Percentiles rank a stretch among this genome's conserved stretches.
phyloP scores from a whole-genome alignment of 1,140 invertebrate species.

The Anoplophora glabripennis region DNA sequence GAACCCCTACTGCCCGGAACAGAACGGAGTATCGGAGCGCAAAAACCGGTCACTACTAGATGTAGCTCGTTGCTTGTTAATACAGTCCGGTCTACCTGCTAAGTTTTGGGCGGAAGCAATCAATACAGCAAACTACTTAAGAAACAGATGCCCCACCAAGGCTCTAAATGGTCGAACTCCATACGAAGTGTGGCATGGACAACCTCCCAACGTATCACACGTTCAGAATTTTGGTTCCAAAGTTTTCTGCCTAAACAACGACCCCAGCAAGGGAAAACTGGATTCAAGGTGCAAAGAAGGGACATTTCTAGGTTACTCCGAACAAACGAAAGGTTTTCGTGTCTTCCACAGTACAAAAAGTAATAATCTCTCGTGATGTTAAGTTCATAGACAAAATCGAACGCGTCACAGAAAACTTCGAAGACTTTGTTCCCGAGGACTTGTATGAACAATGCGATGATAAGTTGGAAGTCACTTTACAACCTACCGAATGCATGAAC shows the following conservation, averaged over 20 bases:
- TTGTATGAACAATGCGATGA: neutral
- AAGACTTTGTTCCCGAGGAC: neutral
- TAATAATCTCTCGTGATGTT: too few species aligned
- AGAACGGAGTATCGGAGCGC: neutral
- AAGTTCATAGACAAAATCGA: neutral
- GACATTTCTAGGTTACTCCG: slow-evolving; percentile 1
- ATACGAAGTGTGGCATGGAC: slow-evolving; percentile 13
- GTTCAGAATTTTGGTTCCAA: slow-evolving; percentile 1
- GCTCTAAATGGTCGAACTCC: slow-evolving; percentile 9
- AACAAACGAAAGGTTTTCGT: too few species aligned
- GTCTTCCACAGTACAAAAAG: too few species aligned
- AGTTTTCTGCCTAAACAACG: neutral
- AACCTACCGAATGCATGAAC: neutral
- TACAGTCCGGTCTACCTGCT: too few species aligned
- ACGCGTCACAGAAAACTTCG: neutral
- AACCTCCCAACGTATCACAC: neutral
- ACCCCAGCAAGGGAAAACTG: slow-evolving; percentile 11
- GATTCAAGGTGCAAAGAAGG: neutral
- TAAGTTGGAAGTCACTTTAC: too few species aligned
- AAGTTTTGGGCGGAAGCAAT: too few species aligned
- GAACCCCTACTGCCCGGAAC: neutral
- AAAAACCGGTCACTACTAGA: too few species aligned
- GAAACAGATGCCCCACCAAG: too few species aligned
- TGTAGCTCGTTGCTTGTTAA: too few species aligned
- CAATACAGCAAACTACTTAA: too few species aligned